Percentiles rank a stretch among this genome's conserved stretches.
Evolutionary conservation across 2,888 invertebrate genomes (phyloP).

Genomic region (Teleiodes luculella): DNA sequence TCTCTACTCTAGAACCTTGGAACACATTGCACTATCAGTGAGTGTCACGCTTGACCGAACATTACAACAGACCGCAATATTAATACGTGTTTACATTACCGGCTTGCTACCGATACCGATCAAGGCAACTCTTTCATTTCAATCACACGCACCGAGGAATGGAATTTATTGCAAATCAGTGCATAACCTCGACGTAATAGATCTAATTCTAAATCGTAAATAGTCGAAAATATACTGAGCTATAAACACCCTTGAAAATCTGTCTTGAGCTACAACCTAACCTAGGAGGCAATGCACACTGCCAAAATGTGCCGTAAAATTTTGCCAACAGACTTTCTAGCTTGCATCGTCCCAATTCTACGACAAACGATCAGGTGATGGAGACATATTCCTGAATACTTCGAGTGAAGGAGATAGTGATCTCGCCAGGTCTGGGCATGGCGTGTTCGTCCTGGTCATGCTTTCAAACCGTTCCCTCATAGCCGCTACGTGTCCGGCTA

Average conservation of each 20-base stretch:
- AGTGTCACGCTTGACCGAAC: constrained; percentile 3
- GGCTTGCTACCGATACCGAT: background rate
- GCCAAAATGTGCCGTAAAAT: too few relatives aligned
- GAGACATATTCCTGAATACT: constrained; percentile 51
- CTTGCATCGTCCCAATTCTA: constrained; percentile 12
- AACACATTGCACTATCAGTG: constrained; percentile 14
- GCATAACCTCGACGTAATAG: background rate
- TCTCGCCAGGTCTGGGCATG: constrained; percentile 54
- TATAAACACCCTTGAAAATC: background rate
- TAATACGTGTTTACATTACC: background rate
- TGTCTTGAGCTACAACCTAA: background rate
- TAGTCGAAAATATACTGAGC: constrained; percentile 3
- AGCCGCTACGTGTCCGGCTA: constrained; percentile 73
- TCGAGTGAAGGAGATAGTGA: constrained; percentile 54
- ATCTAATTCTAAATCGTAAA: background rate
- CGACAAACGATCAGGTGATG: constrained; percentile 57
- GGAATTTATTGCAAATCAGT: constrained; percentile 7
- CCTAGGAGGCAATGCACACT: background rate
- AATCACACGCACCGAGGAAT: constrained; percentile 4
- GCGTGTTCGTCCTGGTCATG: constrained; percentile 68
- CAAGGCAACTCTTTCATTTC: constrained; percentile 4
- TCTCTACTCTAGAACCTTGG: constrained; percentile 6
- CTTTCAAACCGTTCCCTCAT: constrained; percentile 74
- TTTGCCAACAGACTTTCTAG: too few relatives aligned
- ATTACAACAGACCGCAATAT: background rate